phyloP scores from a whole-genome alignment of 1,140 invertebrate species.

The Calliopsis andreniformis region DNA sequence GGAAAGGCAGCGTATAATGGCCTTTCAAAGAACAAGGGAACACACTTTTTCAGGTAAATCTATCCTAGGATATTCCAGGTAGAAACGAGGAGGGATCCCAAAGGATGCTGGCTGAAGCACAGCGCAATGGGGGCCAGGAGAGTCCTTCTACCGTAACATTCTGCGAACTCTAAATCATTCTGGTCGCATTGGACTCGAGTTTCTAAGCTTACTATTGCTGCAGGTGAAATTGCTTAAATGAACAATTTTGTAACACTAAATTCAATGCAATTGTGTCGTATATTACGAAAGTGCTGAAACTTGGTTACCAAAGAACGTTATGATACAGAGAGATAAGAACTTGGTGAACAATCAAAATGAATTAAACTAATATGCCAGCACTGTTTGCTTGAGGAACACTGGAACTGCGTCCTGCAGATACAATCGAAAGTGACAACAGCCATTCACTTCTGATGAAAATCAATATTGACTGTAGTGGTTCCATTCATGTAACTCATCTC shows the following conservation, averaged over 20 bases:
- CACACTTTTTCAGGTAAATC: conserved; percentile 29
- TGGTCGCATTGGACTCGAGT: conserved; percentile 21
- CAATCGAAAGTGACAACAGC: too few species aligned
- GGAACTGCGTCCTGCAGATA: too few species aligned
- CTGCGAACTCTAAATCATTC: conserved; percentile 44
- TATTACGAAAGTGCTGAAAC: not conserved
- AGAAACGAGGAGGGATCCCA: conserved; percentile 14
- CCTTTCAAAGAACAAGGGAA: conserved; percentile 1
- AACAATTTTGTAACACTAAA: not conserved
- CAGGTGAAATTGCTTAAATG: not conserved
- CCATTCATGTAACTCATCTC: too few species aligned
- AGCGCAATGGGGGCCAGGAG: conserved; percentile 34
- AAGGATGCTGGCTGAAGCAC: conserved; percentile 60
- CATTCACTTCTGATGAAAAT: too few species aligned
- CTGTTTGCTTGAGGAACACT: too few species aligned
- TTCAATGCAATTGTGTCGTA: not conserved
- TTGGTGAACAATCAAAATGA: too few species aligned
- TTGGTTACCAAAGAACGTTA: too few species aligned
- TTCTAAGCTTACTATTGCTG: conserved; percentile 26
- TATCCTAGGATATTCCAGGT: conserved; percentile 16
- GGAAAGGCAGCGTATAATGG: not conserved
- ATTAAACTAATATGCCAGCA: too few species aligned
- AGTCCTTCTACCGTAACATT: conserved; percentile 27
- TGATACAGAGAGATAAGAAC: too few species aligned
- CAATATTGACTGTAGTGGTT: too few species aligned